Evolutionary conservation across 2,113 vertebrate species (phyloP), one percentile per base, ranked within the genome.

Genomic region (Semicossyphus pulcher): DNA sequence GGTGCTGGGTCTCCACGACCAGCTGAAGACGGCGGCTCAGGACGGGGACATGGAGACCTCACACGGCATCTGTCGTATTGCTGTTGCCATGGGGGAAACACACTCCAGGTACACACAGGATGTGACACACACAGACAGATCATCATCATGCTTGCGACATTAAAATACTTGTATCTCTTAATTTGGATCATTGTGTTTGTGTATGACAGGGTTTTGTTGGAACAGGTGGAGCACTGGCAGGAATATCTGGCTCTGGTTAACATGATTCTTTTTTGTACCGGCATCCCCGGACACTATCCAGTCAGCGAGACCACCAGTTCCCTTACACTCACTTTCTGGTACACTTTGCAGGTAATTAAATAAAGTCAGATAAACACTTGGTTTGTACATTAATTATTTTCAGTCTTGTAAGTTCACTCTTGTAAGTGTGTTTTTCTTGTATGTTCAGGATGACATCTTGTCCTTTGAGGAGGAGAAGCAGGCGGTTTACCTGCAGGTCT

Each of bases 221-320:
- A 98, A 63, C 97, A 98, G 81, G 94, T 97, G 65, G 97, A 98
- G 48, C 96, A 96, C 88, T 99, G 98, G 97, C 97, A 98, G 42
- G 95, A 95, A 70, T 99, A 97, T 67, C 92, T 99, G 87, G 95
- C 97, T 34, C 88, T 99, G 58, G 97, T 99, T 77, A 98, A 98
- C 92, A 99, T 99, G 97, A 98, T 99, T 84, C 96, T 99, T 90
- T 99, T 97, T 91, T 99, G 98, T 83, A 99, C 97, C 0, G 96
- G 96, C 25, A 95, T 97, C 79, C 96, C 98, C 0, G 98, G 98
- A 36, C 95, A 98, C 82, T 99, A 97, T 75, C 98, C 98, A 0
- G 97, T 99, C 86, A 97, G 95, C 0, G 97, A 99, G 93, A 99
- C 97, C 74, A 97, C 96, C 60, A 99, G 98, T 81, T 98, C 97